These are phyloP conservation scores for Xerus rutilus DNA, from an alignment of 2,797 vertebrate genomes.

Conservation along the genomic window DNA sequence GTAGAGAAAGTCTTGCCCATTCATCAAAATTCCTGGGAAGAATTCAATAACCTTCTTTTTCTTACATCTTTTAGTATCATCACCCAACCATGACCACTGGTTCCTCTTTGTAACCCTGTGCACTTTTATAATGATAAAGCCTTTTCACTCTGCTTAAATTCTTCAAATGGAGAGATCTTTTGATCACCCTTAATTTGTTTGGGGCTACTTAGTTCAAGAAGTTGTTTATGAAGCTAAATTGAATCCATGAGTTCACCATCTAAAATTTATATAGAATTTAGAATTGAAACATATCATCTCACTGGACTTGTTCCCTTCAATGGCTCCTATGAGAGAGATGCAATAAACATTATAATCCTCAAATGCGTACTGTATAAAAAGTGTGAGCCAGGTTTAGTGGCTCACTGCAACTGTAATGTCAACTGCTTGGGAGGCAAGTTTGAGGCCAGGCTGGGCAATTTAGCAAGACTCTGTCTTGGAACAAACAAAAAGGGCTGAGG, in stretches of 20 bases:
- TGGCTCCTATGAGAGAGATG: neutral
- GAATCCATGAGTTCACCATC: neutral
- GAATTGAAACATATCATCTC: neutral
- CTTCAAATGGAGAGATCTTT: slow-evolving; percentile 10
- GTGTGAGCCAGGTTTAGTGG: no score
- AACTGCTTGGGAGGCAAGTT: neutral
- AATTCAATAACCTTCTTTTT: slow-evolving; percentile 11
- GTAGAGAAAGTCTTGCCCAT: neutral
- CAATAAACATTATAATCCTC: slow-evolving; percentile 45
- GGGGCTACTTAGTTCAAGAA: slow-evolving; percentile 29
- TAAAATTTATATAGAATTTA: slow-evolving; percentile 44
- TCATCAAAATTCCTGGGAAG: slow-evolving; percentile 26
- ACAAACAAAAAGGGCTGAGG: neutral
- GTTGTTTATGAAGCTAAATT: neutral
- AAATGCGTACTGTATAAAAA: slow-evolving; percentile 12
- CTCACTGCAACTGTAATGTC: no score
- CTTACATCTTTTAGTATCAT: neutral
- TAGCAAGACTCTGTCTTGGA: neutral
- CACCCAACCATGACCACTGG: neutral
- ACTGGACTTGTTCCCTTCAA: slow-evolving; percentile 57
- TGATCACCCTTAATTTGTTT: slow-evolving; percentile 15
- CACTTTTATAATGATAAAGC: neutral
- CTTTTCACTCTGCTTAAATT: neutral
- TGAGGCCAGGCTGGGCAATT: neutral
- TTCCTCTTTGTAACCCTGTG: neutral